Evolutionary conservation across 1,140 invertebrate genomes (phyloP).

Genomic region (Caenorhabditis remanei): DNA sequence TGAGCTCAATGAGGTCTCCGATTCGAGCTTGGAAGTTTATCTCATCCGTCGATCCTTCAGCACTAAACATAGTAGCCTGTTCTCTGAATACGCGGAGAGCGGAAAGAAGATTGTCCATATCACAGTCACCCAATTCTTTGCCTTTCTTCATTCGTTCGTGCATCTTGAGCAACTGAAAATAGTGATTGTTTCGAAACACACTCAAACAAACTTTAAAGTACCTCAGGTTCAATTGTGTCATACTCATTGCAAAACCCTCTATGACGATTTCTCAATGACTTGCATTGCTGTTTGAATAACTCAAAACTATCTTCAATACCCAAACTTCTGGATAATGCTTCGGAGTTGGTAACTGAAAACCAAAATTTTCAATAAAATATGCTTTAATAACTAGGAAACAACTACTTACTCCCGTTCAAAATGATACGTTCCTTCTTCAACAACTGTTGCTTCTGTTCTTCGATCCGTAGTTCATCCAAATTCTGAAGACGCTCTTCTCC

Average conservation of each 20-base stretch:
- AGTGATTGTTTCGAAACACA: neutral
- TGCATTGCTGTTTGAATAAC: neutral
- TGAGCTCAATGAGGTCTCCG: neutral
- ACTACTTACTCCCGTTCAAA: neutral
- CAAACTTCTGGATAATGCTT: neutral
- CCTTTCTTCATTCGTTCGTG: neutral
- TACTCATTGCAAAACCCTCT: neutral
- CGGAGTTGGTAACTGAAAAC: neutral
- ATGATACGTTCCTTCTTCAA: neutral
- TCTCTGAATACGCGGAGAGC: neutral
- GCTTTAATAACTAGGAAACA: no score
- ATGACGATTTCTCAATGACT: neutral
- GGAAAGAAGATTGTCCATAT: neutral
- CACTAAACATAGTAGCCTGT: neutral
- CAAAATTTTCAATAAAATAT: neutral
- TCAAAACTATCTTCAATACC: neutral
- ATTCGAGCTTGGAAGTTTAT: neutral
- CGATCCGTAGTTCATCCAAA: neutral
- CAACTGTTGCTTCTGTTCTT: neutral
- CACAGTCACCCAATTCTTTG: neutral
- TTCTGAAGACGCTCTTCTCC: neutral
- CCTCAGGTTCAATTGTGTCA: neutral
- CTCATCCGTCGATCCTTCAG: neutral
- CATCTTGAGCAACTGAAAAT: neutral
- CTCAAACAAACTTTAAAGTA: neutral